Evolutionary conservation across 2,888 invertebrate species (phyloP), one percentile per base, ranked within the genome.

Genomic region (Panzeria rudis): DNA sequence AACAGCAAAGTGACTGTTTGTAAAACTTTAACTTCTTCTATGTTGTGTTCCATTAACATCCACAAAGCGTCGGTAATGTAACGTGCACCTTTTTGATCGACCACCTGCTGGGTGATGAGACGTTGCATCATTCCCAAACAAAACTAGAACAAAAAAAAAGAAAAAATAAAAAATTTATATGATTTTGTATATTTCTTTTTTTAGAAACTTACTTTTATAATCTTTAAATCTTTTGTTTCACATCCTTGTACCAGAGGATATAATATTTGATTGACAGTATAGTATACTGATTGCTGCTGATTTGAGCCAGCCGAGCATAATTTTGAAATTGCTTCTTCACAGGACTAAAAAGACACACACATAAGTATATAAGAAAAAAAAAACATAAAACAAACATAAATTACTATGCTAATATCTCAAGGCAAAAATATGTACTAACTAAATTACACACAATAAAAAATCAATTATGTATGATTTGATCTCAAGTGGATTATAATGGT

Each of bases 181-280:
- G 4, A 50, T 20, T 20, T 50, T 17, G 6, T 1, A 11, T 17
- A 6, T 47, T 6, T 2, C 7, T 38, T 38, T 6, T 41, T 41
- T 11, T n/a, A 44, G 1, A 44, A 20, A 50, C 88, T 88, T 93
- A 97, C 97, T 95, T 97, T 97, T 69, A 98, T 98, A 89, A 99
- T 96, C 94, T 98, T 98, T 71, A 97, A 94, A 93, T 98, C 98
- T 93, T 98, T 98, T 32, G 98, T 98, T 92, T 99, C 98, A 93
- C 99, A 99, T 90, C 98, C 99, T 93, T 99, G 97, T 41, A 99
- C 97, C 87, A 99, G 94, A 0, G 99, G 99, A 93, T 98, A 98
- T 81, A 99, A 94, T 88, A 99, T 97, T 93, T 99, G 99, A 91
- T 97, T 96, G 84, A 98, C 97, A 25, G 97, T 96, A 91, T 97